These are phyloP conservation scores for Phengaris arion DNA, from an alignment of 2,888 invertebrate species.

Conservation along the genomic window DNA sequence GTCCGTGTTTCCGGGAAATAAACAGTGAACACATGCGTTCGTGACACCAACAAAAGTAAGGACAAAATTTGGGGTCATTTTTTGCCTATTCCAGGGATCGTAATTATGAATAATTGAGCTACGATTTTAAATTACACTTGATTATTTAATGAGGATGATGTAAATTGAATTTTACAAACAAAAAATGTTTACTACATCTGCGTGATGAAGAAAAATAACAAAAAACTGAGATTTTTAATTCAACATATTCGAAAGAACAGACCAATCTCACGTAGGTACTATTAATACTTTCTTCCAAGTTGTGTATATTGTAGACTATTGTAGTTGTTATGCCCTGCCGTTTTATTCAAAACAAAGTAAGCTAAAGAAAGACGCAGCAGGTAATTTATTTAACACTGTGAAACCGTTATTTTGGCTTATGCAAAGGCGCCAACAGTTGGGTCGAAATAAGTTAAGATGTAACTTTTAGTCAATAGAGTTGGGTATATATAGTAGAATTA, in stretches of 20 bases:
- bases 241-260: not conserved
- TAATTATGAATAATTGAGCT: conserved; percentile 18
- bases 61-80: conserved; percentile 22
- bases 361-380: not conserved
- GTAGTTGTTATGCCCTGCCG: not conserved
- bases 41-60: conserved; percentile 1
- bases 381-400: not conserved
- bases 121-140: conserved; percentile 18
- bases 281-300: not conserved
- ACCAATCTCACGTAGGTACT: not conserved
- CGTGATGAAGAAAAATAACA: not conserved
- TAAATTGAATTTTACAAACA: conserved; percentile 10
- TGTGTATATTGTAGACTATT: not conserved
- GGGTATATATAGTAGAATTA: not conserved
- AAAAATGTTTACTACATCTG: not conserved
- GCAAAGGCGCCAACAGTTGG: conserved; percentile 5
- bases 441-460: too few species aligned
- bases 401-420: conserved; percentile 9
- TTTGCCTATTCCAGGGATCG: conserved; percentile 20
- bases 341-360: conserved; percentile 8
- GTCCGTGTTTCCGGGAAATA: conserved; percentile 23
- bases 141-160: conserved; percentile 23
- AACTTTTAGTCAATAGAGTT: not conserved
- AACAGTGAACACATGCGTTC: conserved; percentile 6
- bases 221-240: not conserved